Percentiles rank a stretch among this genome's conserved stretches.
Conservation (phyloP, 1,140 invertebrate genomes). For the Drosophila sulfurigaster region DNA sequence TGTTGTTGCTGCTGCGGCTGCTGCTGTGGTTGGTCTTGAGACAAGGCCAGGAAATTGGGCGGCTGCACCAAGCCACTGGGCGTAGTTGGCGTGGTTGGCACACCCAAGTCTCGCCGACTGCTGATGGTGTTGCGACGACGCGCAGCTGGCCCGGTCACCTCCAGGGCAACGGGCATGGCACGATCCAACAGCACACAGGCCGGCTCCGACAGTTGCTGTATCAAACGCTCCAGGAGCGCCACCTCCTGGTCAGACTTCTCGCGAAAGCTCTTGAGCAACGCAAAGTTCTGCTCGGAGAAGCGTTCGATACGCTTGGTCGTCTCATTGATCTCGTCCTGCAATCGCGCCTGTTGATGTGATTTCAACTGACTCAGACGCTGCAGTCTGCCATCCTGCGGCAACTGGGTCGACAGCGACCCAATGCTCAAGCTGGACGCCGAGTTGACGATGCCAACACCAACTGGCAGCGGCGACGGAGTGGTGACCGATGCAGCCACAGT, state of each 20-base stretch:
- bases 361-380: conserved; percentile 62
- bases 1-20: conserved; percentile 53
- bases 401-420: conserved; percentile 43
- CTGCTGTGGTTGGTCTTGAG: conserved; percentile 51
- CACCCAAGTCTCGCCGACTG: conserved; percentile 66
- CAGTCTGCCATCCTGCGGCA: conserved; percentile 28
- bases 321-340: conserved; percentile 72
- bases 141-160: conserved; percentile 49
- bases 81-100: conserved; percentile 72
- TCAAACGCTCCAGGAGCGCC: conserved; percentile 53
- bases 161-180: conserved; percentile 62
- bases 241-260: conserved; percentile 79
- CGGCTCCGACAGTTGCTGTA: conserved; percentile 61
- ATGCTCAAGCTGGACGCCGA: conserved; percentile 54
- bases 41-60: conserved; percentile 54
- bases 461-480: not conserved
- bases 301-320: conserved; percentile 71
- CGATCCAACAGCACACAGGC: conserved; percentile 55
- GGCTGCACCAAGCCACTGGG: conserved; percentile 51
- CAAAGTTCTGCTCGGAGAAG: conserved; percentile 70
- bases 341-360: conserved; percentile 56
- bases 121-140: conserved; percentile 78
- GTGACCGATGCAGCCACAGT: conserved; percentile 8
- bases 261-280: conserved; percentile 74
- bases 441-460: conserved; percentile 22